Evolutionary conservation across 2,113 vertebrate genomes (phyloP).

Genomic region (Proterorhinus semilunaris): DNA sequence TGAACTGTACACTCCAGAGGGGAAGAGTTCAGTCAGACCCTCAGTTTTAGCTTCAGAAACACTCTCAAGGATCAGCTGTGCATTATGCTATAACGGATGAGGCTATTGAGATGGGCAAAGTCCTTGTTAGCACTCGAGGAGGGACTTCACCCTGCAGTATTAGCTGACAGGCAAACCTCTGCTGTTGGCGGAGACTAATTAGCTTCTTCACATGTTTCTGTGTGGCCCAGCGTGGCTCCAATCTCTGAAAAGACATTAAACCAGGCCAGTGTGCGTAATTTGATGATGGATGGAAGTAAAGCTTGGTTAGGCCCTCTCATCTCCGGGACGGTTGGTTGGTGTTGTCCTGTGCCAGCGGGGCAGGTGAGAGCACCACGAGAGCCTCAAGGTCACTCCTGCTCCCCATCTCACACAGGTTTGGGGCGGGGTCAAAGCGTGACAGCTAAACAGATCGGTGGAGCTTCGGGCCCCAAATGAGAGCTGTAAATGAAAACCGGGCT

Average conservation of each 20-base stretch:
- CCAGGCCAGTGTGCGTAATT: slow-evolving; percentile 60
- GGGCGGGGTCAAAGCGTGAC: slow-evolving; percentile 46
- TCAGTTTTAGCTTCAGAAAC: slow-evolving; percentile 11
- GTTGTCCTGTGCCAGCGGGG: slow-evolving; percentile 42
- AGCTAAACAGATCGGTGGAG: slow-evolving; percentile 36
- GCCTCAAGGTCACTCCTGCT: slow-evolving; percentile 53
- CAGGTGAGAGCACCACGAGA: slow-evolving; percentile 44
- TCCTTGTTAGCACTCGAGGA: slow-evolving; percentile 52
- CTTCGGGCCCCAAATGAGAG: slow-evolving; percentile 35
- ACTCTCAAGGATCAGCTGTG: slow-evolving; percentile 7
- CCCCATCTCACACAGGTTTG: slow-evolving; percentile 20
- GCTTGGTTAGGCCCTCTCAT: slow-evolving; percentile 61
- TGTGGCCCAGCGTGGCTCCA: slow-evolving; percentile 56
- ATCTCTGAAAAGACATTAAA: slow-evolving; percentile 69
- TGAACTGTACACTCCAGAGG: slow-evolving; percentile 20
- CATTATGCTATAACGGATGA: slow-evolving; percentile 31
- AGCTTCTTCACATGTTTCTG: slow-evolving; percentile 57
- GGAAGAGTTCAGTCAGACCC: slow-evolving; percentile 16
- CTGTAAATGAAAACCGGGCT: slow-evolving; percentile 30
- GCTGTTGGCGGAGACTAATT: slow-evolving; percentile 65
- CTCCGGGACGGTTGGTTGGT: slow-evolving; percentile 31
- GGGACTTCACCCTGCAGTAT: slow-evolving; percentile 55
- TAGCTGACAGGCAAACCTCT: slow-evolving; percentile 57
- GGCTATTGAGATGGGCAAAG: slow-evolving; percentile 43
- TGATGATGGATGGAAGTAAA: slow-evolving; percentile 66